Percentiles rank a stretch among this genome's conserved stretches.
Evolutionary conservation across 2,113 vertebrate species (phyloP).

Genomic region (Pagrus major): DNA sequence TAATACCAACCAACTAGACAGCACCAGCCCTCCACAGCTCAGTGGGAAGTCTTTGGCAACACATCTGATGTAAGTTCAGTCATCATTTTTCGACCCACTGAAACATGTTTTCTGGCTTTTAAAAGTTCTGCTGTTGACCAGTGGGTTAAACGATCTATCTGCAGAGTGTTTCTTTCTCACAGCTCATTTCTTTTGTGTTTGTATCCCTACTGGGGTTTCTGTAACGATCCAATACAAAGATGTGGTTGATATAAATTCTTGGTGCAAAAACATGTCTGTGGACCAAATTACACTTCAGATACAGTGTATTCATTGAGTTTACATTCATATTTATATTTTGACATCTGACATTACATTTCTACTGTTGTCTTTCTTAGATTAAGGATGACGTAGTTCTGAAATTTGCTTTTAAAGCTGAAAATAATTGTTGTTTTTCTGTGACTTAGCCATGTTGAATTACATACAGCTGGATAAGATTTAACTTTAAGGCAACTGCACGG

Average conservation of each 20-base stretch:
- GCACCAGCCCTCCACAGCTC: slow-evolving; percentile 17
- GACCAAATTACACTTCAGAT: neutral
- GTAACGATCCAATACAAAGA: neutral
- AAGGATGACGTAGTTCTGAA: neutral
- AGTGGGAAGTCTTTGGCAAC: slow-evolving; percentile 22
- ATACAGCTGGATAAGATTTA: too few species aligned
- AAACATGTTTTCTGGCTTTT: neutral
- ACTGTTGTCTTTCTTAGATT: neutral
- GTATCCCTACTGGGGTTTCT: neutral
- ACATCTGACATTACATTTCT: neutral
- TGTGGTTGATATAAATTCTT: neutral
- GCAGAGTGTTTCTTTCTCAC: neutral
- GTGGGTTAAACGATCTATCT: slow-evolving; percentile 1
- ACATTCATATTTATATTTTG: neutral
- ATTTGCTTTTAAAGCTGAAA: neutral
- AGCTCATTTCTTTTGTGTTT: neutral
- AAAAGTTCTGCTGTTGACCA: neutral
- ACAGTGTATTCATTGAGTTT: neutral
- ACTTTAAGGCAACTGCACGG: neutral
- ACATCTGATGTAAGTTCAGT: slow-evolving; percentile 24
- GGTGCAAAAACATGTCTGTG: neutral
- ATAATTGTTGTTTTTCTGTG: neutral
- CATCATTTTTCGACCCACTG: neutral
- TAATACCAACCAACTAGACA: slow-evolving; percentile 19
- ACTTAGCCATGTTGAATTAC: neutral